These are phyloP conservation scores for Pocillopora verrucosa DNA, from an alignment of 64 coral and sea anemone species.

Conservation along the genomic window DNA sequence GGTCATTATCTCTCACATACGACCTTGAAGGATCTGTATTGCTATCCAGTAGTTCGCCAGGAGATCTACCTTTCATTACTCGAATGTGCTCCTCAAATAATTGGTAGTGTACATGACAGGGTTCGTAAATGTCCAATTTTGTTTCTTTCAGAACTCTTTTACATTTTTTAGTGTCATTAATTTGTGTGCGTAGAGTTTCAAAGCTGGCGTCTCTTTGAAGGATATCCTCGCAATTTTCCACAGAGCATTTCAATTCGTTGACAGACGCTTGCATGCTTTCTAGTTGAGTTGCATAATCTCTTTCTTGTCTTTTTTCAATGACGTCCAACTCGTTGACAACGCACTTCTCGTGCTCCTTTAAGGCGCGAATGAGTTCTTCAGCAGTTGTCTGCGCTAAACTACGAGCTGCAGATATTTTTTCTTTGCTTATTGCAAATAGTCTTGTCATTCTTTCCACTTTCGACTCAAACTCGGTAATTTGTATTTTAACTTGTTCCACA, in stretches of 20 bases:
- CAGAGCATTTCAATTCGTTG: slow-evolving; percentile 13
- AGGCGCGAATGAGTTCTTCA: slow-evolving; percentile 35
- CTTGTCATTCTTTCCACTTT: slow-evolving; percentile 15
- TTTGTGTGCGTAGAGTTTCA: slow-evolving; percentile 27
- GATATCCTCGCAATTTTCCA: slow-evolving; percentile 21
- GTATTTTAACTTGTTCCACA: slow-evolving; percentile 1
- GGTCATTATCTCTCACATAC: neutral
- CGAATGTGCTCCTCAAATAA: neutral
- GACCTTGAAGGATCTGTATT: slow-evolving; percentile 22
- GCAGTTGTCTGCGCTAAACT: neutral
- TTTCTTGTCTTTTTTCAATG: slow-evolving; percentile 13
- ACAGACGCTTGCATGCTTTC: slow-evolving; percentile 2
- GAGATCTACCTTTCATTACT: neutral
- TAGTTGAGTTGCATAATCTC: neutral
- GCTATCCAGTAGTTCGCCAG: slow-evolving; percentile 17
- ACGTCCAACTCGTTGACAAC: slow-evolving; percentile 16
- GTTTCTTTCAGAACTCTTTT: slow-evolving; percentile 17
- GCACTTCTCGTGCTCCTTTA: slow-evolving; percentile 26
- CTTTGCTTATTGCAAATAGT: neutral
- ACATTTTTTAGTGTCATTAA: neutral
- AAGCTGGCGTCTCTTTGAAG: slow-evolving; percentile 24
- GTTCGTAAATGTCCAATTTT: slow-evolving; percentile 7
- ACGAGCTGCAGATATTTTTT: slow-evolving; percentile 5
- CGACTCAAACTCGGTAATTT: neutral
- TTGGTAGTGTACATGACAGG: neutral